phyloP scores from a whole-genome alignment of 1,140 invertebrate genomes.

The Ylistrum balloti region DNA sequence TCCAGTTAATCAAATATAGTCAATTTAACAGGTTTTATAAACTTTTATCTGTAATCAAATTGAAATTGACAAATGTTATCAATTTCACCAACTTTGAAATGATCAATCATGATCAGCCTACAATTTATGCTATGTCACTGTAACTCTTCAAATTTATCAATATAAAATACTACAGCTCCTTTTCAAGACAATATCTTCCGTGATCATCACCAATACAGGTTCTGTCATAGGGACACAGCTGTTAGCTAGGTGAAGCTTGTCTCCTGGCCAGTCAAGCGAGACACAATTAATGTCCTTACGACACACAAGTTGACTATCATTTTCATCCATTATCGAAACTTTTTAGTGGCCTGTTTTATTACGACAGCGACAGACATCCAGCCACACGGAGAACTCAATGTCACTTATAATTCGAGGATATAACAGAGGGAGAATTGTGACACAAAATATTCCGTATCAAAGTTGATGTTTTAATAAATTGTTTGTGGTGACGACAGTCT shows the following conservation, averaged over 20 bases:
- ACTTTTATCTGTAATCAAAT: too few relatives aligned
- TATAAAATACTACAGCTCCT: too few relatives aligned
- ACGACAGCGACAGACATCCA: not conserved
- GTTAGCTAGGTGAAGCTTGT: not conserved
- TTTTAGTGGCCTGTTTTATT: not conserved
- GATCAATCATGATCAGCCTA: too few relatives aligned
- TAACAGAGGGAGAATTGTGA: not conserved
- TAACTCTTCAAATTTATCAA: too few relatives aligned
- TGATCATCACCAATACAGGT: not conserved
- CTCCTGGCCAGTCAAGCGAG: conserved; percentile 37
- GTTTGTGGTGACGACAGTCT: not conserved
- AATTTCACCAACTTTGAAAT: too few relatives aligned
- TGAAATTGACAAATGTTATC: too few relatives aligned
- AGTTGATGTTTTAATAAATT: not conserved
- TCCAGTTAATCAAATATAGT: too few relatives aligned
- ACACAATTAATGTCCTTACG: conserved; percentile 47
- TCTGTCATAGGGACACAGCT: too few relatives aligned
- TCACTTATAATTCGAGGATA: not conserved
- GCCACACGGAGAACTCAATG: not conserved
- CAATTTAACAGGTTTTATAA: too few relatives aligned
- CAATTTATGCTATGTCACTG: too few relatives aligned
- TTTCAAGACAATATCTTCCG: not conserved
- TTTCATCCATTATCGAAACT: conserved; percentile 15
- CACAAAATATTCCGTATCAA: not conserved
- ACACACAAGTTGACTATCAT: conserved; percentile 43